Conservation (phyloP, 2,797 vertebrate genomes). For the Muraenolepis orangiensis region DNA sequence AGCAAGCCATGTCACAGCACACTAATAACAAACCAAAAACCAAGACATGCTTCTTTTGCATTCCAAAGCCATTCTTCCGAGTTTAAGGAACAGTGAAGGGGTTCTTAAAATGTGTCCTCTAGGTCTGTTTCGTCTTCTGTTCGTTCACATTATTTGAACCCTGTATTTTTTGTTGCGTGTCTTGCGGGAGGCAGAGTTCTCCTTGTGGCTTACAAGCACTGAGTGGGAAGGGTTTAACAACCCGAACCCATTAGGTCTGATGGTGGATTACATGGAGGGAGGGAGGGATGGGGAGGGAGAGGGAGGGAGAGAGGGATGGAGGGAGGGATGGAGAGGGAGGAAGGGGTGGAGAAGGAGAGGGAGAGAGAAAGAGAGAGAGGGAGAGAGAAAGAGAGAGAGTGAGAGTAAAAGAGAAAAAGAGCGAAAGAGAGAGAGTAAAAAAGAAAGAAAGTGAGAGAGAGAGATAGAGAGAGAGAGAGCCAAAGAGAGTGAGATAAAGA, state of each 20-base stretch:
- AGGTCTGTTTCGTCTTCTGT: not conserved
- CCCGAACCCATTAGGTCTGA: not conserved
- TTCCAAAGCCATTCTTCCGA: constrained; percentile 78
- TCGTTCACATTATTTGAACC: not conserved
- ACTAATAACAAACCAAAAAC: constrained; percentile 3
- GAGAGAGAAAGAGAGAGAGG: not conserved
- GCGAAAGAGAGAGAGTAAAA: too few relatives aligned
- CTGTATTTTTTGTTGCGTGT: not conserved
- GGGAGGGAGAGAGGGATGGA: too few relatives aligned
- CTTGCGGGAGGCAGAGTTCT: not conserved
- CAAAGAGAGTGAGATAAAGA: not conserved
- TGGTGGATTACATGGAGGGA: not conserved
- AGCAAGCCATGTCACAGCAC: constrained; percentile 25
- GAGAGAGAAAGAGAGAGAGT: not conserved
- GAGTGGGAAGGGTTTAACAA: not conserved
- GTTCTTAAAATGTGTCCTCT: constrained; percentile 14
- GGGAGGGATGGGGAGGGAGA: not conserved
- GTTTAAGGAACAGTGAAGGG: constrained; percentile 45
- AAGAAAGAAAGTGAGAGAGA: not conserved
- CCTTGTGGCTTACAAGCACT: constrained; percentile 1
- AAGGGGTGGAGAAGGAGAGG: not conserved
- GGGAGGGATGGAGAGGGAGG: too few relatives aligned
- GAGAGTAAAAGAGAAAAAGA: not conserved
- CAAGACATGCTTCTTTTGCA: constrained; percentile 72
- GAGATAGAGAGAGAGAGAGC: not conserved